Percentiles rank a stretch among this genome's conserved stretches.
Evolutionary conservation across 1,140 invertebrate species (phyloP).

Genomic region (Hyles euphorbiae): DNA sequence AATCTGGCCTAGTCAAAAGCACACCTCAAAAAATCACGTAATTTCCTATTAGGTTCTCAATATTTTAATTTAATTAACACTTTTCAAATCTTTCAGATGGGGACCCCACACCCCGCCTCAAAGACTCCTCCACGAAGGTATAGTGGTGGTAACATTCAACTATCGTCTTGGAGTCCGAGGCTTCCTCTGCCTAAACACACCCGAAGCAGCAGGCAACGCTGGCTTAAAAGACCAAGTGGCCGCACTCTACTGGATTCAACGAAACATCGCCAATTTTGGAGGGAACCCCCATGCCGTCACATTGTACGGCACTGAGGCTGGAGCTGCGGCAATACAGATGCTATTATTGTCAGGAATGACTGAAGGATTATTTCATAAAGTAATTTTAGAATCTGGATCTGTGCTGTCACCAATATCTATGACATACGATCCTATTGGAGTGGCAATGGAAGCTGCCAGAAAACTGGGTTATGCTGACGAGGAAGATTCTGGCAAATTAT

Average conservation of each 20-base stretch:
- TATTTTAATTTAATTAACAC: not conserved
- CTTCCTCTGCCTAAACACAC: constrained; percentile 80
- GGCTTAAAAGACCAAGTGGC: constrained; percentile 85
- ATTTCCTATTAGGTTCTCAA: no score
- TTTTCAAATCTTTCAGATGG: constrained; percentile 44
- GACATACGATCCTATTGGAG: constrained; percentile 31
- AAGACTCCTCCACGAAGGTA: constrained; percentile 33
- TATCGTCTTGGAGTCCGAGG: constrained; percentile 77
- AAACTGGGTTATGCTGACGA: constrained; percentile 36
- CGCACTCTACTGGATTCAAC: constrained; percentile 84
- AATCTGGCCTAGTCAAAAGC: no score
- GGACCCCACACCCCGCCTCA: constrained; percentile 33
- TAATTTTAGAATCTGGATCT: constrained; percentile 55
- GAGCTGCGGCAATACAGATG: constrained; percentile 53
- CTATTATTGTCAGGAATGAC: constrained; percentile 42
- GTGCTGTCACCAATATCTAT: constrained; percentile 46
- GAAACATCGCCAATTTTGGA: constrained; percentile 82
- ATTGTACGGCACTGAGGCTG: constrained; percentile 81
- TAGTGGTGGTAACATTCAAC: constrained; percentile 54
- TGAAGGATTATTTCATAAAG: constrained; percentile 41
- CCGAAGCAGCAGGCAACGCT: constrained; percentile 80
- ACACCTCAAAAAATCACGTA: no score
- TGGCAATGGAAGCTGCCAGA: constrained; percentile 29
- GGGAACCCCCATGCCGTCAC: constrained; percentile 80
- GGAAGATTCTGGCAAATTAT: constrained; percentile 16